Base-by-base conservation (phyloP, 2,888 invertebrate species). In the Hirtodrosophila cameraria region DNA sequence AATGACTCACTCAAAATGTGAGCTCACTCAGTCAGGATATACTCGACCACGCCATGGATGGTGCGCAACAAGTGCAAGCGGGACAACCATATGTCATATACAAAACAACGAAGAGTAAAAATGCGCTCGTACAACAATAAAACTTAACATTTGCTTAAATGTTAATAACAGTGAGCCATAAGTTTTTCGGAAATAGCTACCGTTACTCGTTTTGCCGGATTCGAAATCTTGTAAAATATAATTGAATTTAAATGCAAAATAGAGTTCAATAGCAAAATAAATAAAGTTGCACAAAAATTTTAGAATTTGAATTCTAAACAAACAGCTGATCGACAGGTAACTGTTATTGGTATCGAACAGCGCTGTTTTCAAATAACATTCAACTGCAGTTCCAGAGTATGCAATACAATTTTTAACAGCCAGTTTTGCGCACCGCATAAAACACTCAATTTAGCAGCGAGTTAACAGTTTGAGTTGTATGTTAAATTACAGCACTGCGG, bases 371-470 rank as follows among this genome's bases (percentile, higher is more conserved):
- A 3, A 20, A 5, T 33, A 61, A 52, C 33, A 62, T 52, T 31
- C 5, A 18, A 57, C 23, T 53, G 25, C 68, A 70, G 52, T 73
- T 68, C 68, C 30, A 49, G 35, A 45, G 68, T 73, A 63, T 68
- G 49, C 62, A 67, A 42, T 42, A 16, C 7, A 15, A 20, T 20
- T 45, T 8, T 11, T 23, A 15, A 20, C 36, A 33, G 20, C 39
- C 27, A 25, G 18, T 13, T 7, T 16, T 63, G 63, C 55, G 50
- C 66, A 61, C 33, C 42, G 6, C 42, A 55, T 27, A 7, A 7
- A 1, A 27, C 38, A 50, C 67, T 70, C 67, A 55, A 42, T 28
- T 31, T 16, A 18, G 20, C 39, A 18, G 18, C 16, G 46, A 36
- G 39, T 28, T 61, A 60, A 61, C 72, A 72, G 18, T 18, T 41